These are phyloP conservation scores for Eublepharis macularius DNA, from an alignment of 2,113 vertebrate species.

Conservation along the genomic window DNA sequence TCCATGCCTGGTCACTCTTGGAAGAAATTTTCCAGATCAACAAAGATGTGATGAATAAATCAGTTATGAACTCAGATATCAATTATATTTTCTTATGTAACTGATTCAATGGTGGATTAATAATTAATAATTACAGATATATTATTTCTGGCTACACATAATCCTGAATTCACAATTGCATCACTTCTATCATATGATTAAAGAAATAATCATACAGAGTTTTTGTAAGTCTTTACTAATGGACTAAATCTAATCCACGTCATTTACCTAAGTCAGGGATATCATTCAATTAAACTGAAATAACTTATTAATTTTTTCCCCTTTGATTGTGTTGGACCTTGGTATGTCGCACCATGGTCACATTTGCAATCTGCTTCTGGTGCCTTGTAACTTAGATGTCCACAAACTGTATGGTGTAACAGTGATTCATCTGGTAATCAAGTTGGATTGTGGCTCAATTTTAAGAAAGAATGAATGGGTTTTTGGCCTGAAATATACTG, in stretches of 20 bases:
- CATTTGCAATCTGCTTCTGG: neutral
- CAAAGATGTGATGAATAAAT: neutral
- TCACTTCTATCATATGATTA: too few relatives aligned
- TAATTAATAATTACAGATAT: too few relatives aligned
- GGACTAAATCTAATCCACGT: neutral
- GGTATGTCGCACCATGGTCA: neutral
- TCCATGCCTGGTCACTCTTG: neutral
- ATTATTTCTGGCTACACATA: too few relatives aligned
- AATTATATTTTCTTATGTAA: neutral
- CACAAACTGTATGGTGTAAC: neutral
- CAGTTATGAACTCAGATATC: neutral
- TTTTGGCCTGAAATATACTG: neutral
- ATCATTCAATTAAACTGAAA: neutral
- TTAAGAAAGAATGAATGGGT: neutral
- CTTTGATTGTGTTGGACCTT: neutral
- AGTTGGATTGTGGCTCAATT: neutral
- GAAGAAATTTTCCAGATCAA: neutral
- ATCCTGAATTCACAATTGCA: too few relatives aligned
- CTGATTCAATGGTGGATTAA: too few relatives aligned
- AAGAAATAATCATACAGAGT: too few relatives aligned
- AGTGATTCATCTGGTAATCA: neutral
- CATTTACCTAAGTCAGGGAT: neutral
- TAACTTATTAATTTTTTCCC: too few relatives aligned
- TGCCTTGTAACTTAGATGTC: neutral
- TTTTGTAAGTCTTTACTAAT: too few relatives aligned